Evolutionary conservation across 2,797 vertebrate genomes (phyloP), one percentile per base, ranked within the genome.

Genomic region (Ambastaia sidthimunki): DNA sequence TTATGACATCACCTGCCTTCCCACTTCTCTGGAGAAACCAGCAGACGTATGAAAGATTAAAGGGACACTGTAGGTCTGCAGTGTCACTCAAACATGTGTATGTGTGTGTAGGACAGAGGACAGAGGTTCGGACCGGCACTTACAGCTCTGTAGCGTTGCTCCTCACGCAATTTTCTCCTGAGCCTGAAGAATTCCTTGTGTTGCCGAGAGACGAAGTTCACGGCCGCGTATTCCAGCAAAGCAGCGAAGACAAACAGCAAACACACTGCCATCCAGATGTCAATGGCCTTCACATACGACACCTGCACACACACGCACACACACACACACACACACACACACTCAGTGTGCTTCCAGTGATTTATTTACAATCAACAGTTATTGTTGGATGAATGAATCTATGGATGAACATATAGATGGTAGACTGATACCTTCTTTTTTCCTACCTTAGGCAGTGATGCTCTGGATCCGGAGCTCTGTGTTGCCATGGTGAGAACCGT

Each of bases 261-360:
- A 85, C 97, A 98, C 82, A 98, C 96, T 0, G 97, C 97, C 97
- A 98, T 98, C 97, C 97, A 98, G 92, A 98, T 98, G 90, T 98
- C 96, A 0, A 98, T 97, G 78, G 96, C 97, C 89, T 98, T 98
- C 87, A 98, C 96, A 0, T 98, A 98, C 69, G 97, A 98, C 80
- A 97, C 96, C 96, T 98, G 83, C n/a, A 76, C 74, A 63, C n/a
- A 78, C 34, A 6, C 25, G 62, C 6, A 59, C 10, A 15, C 0
- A 16, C 34, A 37, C 5, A 7, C 34, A 37, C n/a, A n/a, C n/a
- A n/a, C n/a, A n/a, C n/a, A n/a, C n/a, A n/a, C n/a, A n/a, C n/a
- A n/a, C n/a, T n/a, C n/a, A n/a, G n/a, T n/a, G n/a, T n/a, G n/a
- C n/a, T n/a, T n/a, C 31, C 31, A 31, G 31, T 31, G 2, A 31